These are phyloP conservation scores for Gasteruption jaculator DNA, from an alignment of 2,888 invertebrate genomes.

Conservation along the genomic window DNA sequence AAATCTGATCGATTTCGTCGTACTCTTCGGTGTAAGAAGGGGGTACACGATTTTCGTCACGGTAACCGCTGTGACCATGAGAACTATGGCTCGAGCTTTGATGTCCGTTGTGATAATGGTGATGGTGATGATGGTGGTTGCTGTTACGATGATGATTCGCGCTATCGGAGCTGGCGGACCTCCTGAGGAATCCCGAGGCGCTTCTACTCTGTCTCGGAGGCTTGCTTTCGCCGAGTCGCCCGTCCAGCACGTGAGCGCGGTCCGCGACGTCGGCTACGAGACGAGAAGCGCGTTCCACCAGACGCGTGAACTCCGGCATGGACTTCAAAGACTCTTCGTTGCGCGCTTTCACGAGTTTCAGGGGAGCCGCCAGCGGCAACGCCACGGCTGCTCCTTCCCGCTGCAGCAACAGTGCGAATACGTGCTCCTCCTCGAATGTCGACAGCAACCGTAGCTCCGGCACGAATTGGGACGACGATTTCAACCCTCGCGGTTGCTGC, in stretches of 20 bases:
- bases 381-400: constrained; percentile 75
- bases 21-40: constrained; percentile 70
- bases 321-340: constrained; percentile 74
- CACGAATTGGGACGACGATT: constrained; percentile 76
- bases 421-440: constrained; percentile 80
- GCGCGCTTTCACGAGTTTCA: constrained; percentile 77
- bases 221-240: constrained; percentile 67
- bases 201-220: constrained; percentile 40
- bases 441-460: constrained; percentile 80
- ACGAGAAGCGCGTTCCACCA: constrained; percentile 73
- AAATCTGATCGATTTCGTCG: constrained; percentile 94
- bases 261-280: constrained; percentile 74
- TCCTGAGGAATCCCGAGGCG: constrained; percentile 55
- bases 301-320: constrained; percentile 65
- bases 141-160: constrained; percentile 53
- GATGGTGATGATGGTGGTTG: constrained; percentile 55
- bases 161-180: constrained; percentile 74
- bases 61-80: constrained; percentile 54
- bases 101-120: constrained; percentile 52
- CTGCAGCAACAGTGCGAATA: constrained; percentile 79
- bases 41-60: constrained; percentile 63
- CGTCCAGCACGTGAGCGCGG: constrained; percentile 76
- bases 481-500: constrained; percentile 77
- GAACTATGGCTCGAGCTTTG: constrained; percentile 42
- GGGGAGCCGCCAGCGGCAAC: constrained; percentile 78